Evolutionary conservation across 1,140 invertebrate genomes (phyloP).

Genomic region (Potamilus streckersoni): DNA sequence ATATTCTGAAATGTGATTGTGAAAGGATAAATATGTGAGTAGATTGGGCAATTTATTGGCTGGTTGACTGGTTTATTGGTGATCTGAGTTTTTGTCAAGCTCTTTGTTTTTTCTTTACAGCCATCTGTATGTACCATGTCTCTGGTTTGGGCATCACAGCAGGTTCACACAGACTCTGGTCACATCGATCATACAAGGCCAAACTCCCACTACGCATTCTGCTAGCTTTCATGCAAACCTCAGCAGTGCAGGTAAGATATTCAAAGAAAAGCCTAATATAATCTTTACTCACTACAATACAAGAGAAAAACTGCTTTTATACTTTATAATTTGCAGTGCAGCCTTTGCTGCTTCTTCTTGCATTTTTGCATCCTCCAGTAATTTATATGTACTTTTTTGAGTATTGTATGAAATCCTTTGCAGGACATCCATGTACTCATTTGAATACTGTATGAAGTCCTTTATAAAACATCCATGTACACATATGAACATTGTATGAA

Average conservation of each 20-base stretch:
- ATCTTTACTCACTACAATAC: no score
- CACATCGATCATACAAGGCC: conserved; percentile 94
- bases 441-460: no score
- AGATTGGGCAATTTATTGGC: not conserved
- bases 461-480: no score
- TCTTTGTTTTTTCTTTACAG: conserved; percentile 42
- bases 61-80: not conserved
- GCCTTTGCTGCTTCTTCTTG: no score
- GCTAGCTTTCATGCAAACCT: conserved; percentile 82
- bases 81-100: not conserved
- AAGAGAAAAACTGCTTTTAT: no score
- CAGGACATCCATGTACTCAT: no score
- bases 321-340: no score
- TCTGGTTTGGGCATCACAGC: conserved; percentile 84
- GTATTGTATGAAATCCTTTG: no score
- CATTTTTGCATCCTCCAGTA: no score
- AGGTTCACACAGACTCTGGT: conserved; percentile 94
- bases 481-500: no score
- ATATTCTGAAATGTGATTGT: not conserved
- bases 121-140: conserved; percentile 72
- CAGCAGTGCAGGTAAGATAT: conserved; percentile 84
- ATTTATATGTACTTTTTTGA: no score
- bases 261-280: not conserved
- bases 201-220: conserved; percentile 85
- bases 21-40: not conserved